Evolutionary conservation across 2,888 invertebrate species (phyloP).

Genomic region (Drosophila fungiperda): DNA sequence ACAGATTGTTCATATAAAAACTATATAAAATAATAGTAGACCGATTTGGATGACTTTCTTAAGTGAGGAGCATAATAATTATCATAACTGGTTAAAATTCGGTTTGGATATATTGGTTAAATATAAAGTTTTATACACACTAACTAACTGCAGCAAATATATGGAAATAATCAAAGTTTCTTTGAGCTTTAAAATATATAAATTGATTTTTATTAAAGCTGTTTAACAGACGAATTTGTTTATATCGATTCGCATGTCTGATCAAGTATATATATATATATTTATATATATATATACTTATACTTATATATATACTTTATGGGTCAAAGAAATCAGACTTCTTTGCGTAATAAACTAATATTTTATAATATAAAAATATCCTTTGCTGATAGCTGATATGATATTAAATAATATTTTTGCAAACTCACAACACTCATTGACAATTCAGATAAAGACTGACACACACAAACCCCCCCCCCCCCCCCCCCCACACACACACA

Average conservation of each 20-base stretch:
- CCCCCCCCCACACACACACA: background rate
- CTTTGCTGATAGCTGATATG: background rate
- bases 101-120: background rate
- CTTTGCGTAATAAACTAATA: background rate
- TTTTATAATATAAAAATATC: background rate
- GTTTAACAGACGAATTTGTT: too few species aligned
- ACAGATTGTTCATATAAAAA: background rate
- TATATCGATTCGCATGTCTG: too few species aligned
- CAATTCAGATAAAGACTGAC: background rate
- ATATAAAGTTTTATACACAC: background rate
- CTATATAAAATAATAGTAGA: background rate
- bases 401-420: background rate
- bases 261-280: background rate
- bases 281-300: too few species aligned
- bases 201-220: too few species aligned
- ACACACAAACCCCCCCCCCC: background rate
- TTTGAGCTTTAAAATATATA: background rate
- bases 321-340: too few species aligned
- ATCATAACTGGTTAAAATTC: background rate
- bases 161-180: background rate
- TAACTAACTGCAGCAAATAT: background rate
- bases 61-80: rapidly evolving
- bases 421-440: conserved; percentile 4
- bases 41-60: background rate
- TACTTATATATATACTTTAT: background rate